Evolutionary conservation across 1,140 invertebrate species (phyloP).

Genomic region (Ylistrum balloti): DNA sequence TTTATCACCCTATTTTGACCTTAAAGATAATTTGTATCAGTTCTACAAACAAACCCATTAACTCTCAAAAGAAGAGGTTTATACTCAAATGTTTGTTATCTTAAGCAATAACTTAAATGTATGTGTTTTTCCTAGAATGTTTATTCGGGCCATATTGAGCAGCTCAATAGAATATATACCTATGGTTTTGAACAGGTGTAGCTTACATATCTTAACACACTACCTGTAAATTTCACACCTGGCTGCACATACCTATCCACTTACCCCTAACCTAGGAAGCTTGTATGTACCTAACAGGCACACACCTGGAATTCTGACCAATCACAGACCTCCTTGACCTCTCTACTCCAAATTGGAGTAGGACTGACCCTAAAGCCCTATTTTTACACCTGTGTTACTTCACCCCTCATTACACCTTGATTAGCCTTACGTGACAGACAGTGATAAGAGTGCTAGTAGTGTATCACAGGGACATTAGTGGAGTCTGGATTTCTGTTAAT

Average conservation of each 20-base stretch:
- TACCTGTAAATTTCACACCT: slow-evolving; percentile 29
- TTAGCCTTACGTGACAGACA: slow-evolving; percentile 9
- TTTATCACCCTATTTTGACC: slow-evolving; percentile 10
- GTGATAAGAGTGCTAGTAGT: neutral
- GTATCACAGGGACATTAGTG: neutral
- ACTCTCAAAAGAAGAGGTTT: neutral
- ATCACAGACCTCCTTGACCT: slow-evolving; percentile 7
- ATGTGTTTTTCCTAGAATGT: slow-evolving; percentile 8
- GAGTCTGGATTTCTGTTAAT: neutral
- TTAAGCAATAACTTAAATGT: slow-evolving; percentile 20
- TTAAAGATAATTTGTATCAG: slow-evolving; percentile 6
- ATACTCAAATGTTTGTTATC: neutral
- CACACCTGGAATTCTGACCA: slow-evolving; percentile 24
- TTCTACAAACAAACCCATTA: slow-evolving; percentile 9
- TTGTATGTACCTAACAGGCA: neutral
- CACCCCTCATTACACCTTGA: slow-evolving; percentile 5
- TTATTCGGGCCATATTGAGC: slow-evolving; percentile 6
- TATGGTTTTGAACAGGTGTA: neutral
- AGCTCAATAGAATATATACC: neutral
- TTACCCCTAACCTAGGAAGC: neutral
- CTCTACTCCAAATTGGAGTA: slow-evolving; percentile 13
- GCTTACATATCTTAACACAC: neutral
- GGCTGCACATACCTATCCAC: slow-evolving; percentile 37
- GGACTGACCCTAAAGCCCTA: neutral
- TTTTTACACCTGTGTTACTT: slow-evolving; percentile 17